Evolutionary conservation across 2,113 vertebrate genomes (phyloP), one percentile per base, ranked within the genome.

Genomic region (Myrmecophaga tridactyla): DNA sequence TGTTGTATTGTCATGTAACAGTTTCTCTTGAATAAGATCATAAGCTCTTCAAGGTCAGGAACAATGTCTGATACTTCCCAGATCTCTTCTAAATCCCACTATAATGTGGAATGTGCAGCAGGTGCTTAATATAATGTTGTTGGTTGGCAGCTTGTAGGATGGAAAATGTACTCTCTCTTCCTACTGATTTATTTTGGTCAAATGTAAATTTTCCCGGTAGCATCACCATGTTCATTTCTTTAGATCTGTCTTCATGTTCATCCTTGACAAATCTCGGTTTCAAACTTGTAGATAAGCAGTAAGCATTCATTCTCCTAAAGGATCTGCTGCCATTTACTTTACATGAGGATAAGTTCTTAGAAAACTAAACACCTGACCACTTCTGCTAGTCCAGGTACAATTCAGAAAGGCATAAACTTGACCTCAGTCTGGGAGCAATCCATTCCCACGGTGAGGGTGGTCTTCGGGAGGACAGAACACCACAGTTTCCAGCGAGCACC

Each of bases 241-340:
- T 65, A 89, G 70, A 86, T 62, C 27, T 62, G 14, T 69, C 73
- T 90, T 97, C 60, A 91, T 86, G 83, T 95, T 94, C 36, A 89
- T 93, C 69, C 81, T 92, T 94, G 83, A 72, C 43, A 93, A 84
- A 75, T 92, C 78, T 87, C 95, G 65, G 4, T 96, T 94, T 90
- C 82, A 90, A 84, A 95, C 80, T 92, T 81, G 43, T 63, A 83
- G 60, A 95, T 80, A 91, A 84, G 58, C 86, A 91, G 43, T 69
- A 78, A 78, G 43, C 70, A 88, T 86, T 34, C 29, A 72, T 96
- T 95, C 70, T 81, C 17, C 60, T 67, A 87, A 46, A 27, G 51
- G 27, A 92, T 95, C 73, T 75, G 25, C 72, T 90, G 62, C 43
- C 86, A 75, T 67, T 85, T 88, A 73, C 58, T 93, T 95, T 48